Conservation (phyloP, 2,797 vertebrate genomes). For the Anguilla pacifica region DNA sequence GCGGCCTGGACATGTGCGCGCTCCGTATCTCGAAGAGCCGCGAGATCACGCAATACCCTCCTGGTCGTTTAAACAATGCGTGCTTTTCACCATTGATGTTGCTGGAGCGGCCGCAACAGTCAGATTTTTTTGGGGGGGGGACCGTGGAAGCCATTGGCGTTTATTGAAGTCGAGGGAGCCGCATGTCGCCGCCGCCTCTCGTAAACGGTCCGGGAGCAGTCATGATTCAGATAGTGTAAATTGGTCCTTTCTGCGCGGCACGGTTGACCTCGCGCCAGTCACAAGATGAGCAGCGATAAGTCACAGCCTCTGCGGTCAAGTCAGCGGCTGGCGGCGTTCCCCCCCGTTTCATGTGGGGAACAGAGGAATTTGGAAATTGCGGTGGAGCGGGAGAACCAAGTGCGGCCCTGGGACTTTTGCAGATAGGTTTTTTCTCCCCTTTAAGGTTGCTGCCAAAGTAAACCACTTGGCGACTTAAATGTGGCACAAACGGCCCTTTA, state of each 20-base stretch:
- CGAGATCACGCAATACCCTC: background rate
- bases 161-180: background rate
- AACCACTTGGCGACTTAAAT: conserved; percentile 41
- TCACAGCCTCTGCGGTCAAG: conserved; percentile 60
- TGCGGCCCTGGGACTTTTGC: conserved; percentile 43
- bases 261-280: conserved; percentile 51
- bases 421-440: conserved; percentile 45
- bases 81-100: background rate
- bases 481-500: conserved; percentile 42
- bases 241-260: conserved; percentile 44
- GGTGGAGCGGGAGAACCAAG: conserved; percentile 53
- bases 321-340: conserved; percentile 56
- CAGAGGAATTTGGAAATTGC: conserved; percentile 57
- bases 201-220: background rate
- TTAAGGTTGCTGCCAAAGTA: conserved; percentile 48
- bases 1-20: conserved; percentile 51
- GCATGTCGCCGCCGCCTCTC: background rate
- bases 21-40: conserved; percentile 12
- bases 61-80: background rate
- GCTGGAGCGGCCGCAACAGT: background rate
- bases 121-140: background rate
- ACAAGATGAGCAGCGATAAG: conserved; percentile 63
- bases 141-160: background rate
- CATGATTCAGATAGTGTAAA: conserved; percentile 55
- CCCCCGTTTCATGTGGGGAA: conserved; percentile 58